Evolutionary conservation across 1,140 invertebrate species (phyloP).

Genomic region (Macrostomum lignano): DNA sequence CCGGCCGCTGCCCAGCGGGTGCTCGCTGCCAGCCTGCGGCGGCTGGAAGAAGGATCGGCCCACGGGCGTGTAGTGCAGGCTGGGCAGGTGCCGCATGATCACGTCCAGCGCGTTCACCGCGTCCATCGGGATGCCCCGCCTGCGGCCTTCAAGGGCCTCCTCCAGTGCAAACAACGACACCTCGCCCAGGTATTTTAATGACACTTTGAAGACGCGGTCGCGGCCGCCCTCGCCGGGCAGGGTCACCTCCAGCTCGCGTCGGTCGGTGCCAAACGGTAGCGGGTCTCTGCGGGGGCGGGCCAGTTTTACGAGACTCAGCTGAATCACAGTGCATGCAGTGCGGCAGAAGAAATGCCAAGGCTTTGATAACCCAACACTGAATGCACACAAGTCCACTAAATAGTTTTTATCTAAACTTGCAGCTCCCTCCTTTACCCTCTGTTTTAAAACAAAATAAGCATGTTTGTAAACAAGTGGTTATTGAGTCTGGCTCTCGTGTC

Average conservation of each 20-base stretch:
- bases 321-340: too few relatives aligned
- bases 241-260: constrained; percentile 73
- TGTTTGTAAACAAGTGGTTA: too few relatives aligned
- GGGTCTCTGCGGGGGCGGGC: too few relatives aligned
- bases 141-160: constrained; percentile 77
- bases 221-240: constrained; percentile 91
- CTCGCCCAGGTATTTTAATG: constrained; percentile 85
- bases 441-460: too few relatives aligned
- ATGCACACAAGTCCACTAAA: too few relatives aligned
- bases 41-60: constrained; percentile 94
- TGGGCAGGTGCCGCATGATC: constrained; percentile 94
- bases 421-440: too few relatives aligned
- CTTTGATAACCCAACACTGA: too few relatives aligned
- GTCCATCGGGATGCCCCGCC: constrained; percentile 62
- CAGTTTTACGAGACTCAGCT: too few relatives aligned
- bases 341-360: too few relatives aligned
- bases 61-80: constrained; percentile 97
- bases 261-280: constrained; percentile 72
- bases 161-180: constrained; percentile 80
- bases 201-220: constrained; percentile 89
- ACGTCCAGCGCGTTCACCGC: constrained; percentile 86
- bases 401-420: too few relatives aligned
- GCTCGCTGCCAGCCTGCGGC: constrained; percentile 86
- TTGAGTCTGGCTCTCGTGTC: too few relatives aligned
- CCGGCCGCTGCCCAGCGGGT: constrained; percentile 79